phyloP scores from a whole-genome alignment of 2,888 invertebrate genomes.

The Acronicta leporina region DNA sequence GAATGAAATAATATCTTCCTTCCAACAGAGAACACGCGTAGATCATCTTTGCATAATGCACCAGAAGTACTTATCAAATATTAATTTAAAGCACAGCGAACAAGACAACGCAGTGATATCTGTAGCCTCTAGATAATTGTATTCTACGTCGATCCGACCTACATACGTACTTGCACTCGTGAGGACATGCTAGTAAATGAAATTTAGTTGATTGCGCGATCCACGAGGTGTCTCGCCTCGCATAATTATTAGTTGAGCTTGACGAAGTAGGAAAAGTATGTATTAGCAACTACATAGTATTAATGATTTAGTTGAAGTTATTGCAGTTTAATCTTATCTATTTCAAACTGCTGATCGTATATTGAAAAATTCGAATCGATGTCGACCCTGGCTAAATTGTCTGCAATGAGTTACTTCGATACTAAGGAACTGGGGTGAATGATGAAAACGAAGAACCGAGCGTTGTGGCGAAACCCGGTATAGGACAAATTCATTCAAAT shows the following conservation, averaged over 20 bases:
- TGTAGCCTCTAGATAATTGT: conserved; percentile 39
- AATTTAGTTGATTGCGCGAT: conserved; percentile 70
- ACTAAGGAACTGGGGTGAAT: too few species aligned
- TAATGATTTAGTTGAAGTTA: too few species aligned
- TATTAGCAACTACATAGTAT: background rate
- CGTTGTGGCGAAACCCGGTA: too few species aligned
- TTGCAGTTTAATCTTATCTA: too few species aligned
- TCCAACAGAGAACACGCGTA: background rate
- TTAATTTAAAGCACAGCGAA: conserved; percentile 10
- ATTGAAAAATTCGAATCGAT: too few species aligned
- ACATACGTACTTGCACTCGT: conserved; percentile 52
- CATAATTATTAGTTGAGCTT: conserved; percentile 62
- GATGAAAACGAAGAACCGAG: too few species aligned
- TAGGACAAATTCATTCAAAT: too few species aligned
- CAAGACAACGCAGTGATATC: conserved; percentile 14
- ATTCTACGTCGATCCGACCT: conserved; percentile 62
- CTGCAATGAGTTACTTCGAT: too few species aligned
- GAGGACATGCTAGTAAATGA: conserved; percentile 69
- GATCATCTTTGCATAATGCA: background rate
- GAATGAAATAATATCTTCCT: background rate
- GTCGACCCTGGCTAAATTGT: too few species aligned
- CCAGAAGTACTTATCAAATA: background rate
- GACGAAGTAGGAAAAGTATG: conserved; percentile 29
- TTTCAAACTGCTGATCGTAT: too few species aligned
- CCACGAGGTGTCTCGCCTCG: conserved; percentile 45